phyloP scores from a whole-genome alignment of 2,888 invertebrate genomes.

The Chrysolina oricalcia region DNA sequence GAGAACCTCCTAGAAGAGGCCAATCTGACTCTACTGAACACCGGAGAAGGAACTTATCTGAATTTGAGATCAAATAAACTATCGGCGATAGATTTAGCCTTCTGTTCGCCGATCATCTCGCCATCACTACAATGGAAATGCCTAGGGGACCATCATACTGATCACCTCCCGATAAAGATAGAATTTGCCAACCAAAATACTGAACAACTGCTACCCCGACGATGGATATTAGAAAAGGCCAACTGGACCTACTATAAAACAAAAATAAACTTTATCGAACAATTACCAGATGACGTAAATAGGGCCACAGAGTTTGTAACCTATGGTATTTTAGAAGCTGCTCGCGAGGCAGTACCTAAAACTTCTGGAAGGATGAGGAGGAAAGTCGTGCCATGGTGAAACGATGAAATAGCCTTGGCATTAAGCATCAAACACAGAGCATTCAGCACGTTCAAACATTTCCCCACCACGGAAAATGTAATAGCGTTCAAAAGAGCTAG shows the following conservation, averaged over 20 bases:
- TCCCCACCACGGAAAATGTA: too few relatives aligned
- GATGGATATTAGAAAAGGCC: not conserved
- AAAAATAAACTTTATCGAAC: not conserved
- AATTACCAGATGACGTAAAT: slow-evolving; percentile 2
- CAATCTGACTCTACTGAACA: slow-evolving; percentile 32
- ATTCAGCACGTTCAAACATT: too few relatives aligned
- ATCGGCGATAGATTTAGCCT: slow-evolving; percentile 26
- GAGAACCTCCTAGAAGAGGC: slow-evolving; percentile 6
- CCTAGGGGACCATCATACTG: not conserved
- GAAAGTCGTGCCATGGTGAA: not conserved
- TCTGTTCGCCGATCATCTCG: slow-evolving; percentile 19
- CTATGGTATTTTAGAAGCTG: not conserved
- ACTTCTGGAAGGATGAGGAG: not conserved
- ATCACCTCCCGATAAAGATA: slow-evolving; percentile 24
- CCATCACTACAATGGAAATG: not conserved
- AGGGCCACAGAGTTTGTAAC: not conserved
- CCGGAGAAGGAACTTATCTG: slow-evolving; percentile 32
- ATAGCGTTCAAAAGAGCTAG: too few relatives aligned
- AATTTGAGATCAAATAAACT: slow-evolving; percentile 27
- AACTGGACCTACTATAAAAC: not conserved
- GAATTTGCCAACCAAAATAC: not conserved
- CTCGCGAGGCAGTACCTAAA: not conserved
- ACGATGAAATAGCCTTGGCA: not conserved
- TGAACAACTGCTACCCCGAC: not conserved
- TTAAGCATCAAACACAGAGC: too few relatives aligned